Base-by-base conservation (phyloP, 2,888 invertebrate species). In the Endomychus coccineus region DNA sequence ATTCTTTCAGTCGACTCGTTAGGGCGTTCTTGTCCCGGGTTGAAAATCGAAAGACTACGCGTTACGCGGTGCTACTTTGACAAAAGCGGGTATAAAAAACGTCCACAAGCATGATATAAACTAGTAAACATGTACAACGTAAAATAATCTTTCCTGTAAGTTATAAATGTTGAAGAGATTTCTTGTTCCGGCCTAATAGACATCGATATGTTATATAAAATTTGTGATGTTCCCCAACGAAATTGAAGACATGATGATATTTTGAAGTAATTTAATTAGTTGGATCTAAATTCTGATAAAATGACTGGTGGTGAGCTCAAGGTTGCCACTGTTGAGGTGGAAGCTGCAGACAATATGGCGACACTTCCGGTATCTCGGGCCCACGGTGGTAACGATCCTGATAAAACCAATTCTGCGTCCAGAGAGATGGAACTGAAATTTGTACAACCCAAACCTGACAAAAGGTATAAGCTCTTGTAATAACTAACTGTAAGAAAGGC, bases 341-440 rank as follows among this genome's bases (percentile, higher is more conserved):
- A 88, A 69, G 74, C 82, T 46, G 75, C 83, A 49, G 86, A 87
- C 75, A 87, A 88, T 63, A 87, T 87, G 80, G 88, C 87, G 66
- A 88, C 88, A 25, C 74, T 88, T 66, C 88, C 87, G 52, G 87
- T 87, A 41, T 84, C 84, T 44, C 78, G 84, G 59, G 79, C 80
- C 27, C 60, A 77, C 74, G 55, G 70, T 46, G 77, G 80, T 50
- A 79, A 77, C 55, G 82, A 81, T 60, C 74, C 75, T 58, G 86
- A 86, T 67, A 85, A 83, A 69, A n/a, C n/a, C n/a, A 82, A 84
- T 64, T 83, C 84, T 64, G 80, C 83, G 51, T 85, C 83, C 71
- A 85, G 85, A 74, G 85, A 86, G 66, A 83, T 86, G 85, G 87
- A 86, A 65, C 71, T 86, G 44, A 85, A 84, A 71, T 83, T 83